Evolutionary conservation across 37 sponge, comb jelly and placozoan genomes (phyloP), one percentile per base, ranked within the genome.

Genomic region (Agelas oroides): DNA sequence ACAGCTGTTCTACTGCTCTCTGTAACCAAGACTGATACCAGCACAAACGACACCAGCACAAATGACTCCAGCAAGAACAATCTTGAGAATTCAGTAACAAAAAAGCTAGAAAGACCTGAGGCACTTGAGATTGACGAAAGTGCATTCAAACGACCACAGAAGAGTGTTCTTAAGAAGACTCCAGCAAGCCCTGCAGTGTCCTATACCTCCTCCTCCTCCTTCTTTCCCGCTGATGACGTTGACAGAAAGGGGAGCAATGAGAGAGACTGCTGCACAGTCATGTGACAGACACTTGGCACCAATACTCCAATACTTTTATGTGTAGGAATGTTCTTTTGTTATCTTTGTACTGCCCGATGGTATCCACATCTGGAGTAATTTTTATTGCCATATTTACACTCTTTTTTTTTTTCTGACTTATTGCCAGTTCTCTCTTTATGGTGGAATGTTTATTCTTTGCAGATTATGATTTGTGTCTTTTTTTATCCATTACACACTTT

Each of bases 121-220:
- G 8, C 68, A 2, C 68, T 67, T 32, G 68, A 67, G 33, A 67
- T 67, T 33, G 68, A 67, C 68, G 46, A 46, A 8, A 46, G 8
- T 46, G 6, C 46, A 8, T 46, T 46, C 46, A 46, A 8, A 60
- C 58, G 36, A 6, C 82, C 82, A 31, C 5, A 63, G 8, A 82
- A 71, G 73, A 82, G 82, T 72, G 82, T 71, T 21, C 52, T 82
- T 32, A 70, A 70, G 40, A 68, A 33, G 37, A 82, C 25, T 11
- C 15, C 46, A 40, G 33, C 59, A 14, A 28, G 58, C 34, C 75
- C 75, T 13, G 33, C 30, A 1, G 21, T 58, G 27, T 31, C 59
- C 32, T 57, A 32, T 58, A 32, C 32, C 19, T 17, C 59, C 1
- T 55, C 37, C 5, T 75, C 75, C 53, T 59, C 46, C 46, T 46